Percentiles rank a stretch among this genome's conserved stretches.
Conservation (phyloP, 2,888 invertebrate species). For the Papilio gigon region DNA sequence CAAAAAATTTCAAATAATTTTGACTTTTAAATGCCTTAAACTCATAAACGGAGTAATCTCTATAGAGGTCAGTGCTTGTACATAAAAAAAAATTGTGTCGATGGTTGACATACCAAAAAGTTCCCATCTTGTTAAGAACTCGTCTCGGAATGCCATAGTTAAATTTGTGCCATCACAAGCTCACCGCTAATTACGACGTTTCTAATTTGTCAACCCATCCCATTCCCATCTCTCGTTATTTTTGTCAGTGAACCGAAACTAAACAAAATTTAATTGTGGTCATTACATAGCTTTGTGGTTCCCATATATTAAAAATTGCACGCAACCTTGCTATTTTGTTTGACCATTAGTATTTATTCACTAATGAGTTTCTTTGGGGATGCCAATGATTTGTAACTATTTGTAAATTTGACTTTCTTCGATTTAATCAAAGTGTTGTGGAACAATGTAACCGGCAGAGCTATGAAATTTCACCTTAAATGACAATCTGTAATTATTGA, state of each 20-base stretch:
- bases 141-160: conserved; percentile 57
- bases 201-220: conserved; percentile 68
- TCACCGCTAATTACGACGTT: conserved; percentile 70
- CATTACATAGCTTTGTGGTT: background rate
- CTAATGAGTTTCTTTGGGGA: background rate
- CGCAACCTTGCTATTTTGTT: background rate
- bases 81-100: background rate
- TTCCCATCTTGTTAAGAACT: conserved; percentile 19
- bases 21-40: background rate
- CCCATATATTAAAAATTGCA: conserved; percentile 2
- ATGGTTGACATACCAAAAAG: conserved; percentile 9
- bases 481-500: background rate
- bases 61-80: no score
- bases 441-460: no score
- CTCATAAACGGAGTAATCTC: no score
- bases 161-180: conserved; percentile 60
- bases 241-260: conserved; percentile 38
- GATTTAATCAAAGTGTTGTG: background rate
- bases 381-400: no score
- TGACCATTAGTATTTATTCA: background rate
- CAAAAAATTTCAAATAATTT: conserved; percentile 3
- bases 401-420: no score
- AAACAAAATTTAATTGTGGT: conserved; percentile 40
- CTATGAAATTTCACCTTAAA: no score
- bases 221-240: conserved; percentile 53